phyloP scores from a whole-genome alignment of 2,888 invertebrate genomes.

The Microctonus hyperodae region DNA sequence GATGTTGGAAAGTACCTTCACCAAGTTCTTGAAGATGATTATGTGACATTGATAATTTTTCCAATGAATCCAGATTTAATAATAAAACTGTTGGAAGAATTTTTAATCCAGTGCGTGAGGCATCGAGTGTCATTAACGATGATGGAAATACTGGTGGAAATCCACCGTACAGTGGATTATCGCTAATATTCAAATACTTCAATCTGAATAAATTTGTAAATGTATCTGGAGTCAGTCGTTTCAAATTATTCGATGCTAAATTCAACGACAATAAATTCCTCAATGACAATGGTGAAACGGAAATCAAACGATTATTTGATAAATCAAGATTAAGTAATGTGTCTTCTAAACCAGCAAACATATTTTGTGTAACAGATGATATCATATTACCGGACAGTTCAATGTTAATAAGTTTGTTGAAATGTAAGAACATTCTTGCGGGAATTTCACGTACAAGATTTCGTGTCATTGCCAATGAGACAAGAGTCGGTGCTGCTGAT shows the following conservation, averaged over 20 bases:
- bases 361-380: constrained; percentile 74
- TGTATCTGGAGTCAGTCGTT: constrained; percentile 73
- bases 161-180: constrained; percentile 77
- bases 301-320: constrained; percentile 77
- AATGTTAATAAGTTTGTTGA: constrained; percentile 74
- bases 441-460: constrained; percentile 90
- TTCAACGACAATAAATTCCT: constrained; percentile 75
- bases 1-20: constrained; percentile 78
- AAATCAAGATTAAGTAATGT: constrained; percentile 76
- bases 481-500: constrained; percentile 73
- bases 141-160: constrained; percentile 66
- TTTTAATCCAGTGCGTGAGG: constrained; percentile 78
- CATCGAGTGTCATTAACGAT: constrained; percentile 72
- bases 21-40: constrained; percentile 79
- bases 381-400: constrained; percentile 84
- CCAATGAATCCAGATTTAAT: constrained; percentile 71
- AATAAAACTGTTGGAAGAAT: constrained; percentile 77
- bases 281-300: constrained; percentile 71
- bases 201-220: constrained; percentile 74
- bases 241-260: constrained; percentile 80
- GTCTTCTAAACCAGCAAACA: constrained; percentile 79
- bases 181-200: constrained; percentile 77
- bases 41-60: constrained; percentile 73
- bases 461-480: constrained; percentile 78
- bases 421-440: constrained; percentile 79